phyloP scores from a whole-genome alignment of 2,888 invertebrate genomes.

The Dendrolimus houi region DNA sequence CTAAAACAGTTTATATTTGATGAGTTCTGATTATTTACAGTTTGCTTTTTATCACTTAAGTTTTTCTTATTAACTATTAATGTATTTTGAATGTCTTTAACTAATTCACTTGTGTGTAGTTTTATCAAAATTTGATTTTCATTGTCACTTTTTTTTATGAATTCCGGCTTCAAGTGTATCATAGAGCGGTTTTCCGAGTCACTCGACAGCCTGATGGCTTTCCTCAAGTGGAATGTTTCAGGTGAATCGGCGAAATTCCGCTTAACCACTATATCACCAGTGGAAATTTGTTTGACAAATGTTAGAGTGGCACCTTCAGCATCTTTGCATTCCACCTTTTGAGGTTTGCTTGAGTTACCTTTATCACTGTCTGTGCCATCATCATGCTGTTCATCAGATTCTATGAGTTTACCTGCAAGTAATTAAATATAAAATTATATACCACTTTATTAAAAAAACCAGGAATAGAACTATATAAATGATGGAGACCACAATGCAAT shows the following conservation, averaged over 20 bases:
- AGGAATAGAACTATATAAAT: too few species aligned
- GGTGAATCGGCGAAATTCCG: slow-evolving; percentile 53
- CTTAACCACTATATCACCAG: slow-evolving; percentile 61
- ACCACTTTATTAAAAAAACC: neutral
- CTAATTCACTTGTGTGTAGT: slow-evolving; percentile 58
- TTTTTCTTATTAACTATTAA: slow-evolving; percentile 69
- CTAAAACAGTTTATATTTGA: slow-evolving; percentile 62
- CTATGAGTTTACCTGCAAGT: slow-evolving; percentile 75
- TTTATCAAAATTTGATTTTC: slow-evolving; percentile 66
- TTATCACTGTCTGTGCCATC: slow-evolving; percentile 72
- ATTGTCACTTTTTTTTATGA: slow-evolving; percentile 60
- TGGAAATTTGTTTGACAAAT: slow-evolving; percentile 61
- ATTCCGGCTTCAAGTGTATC: slow-evolving; percentile 61
- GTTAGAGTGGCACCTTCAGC: slow-evolving; percentile 53
- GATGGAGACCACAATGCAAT: too few species aligned
- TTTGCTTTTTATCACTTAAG: slow-evolving; percentile 71
- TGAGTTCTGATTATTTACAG: slow-evolving; percentile 69
- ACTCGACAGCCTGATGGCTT: slow-evolving; percentile 62
- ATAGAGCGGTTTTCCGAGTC: slow-evolving; percentile 63
- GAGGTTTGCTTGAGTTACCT: slow-evolving; percentile 38
- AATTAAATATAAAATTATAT: slow-evolving; percentile 6
- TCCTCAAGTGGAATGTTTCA: slow-evolving; percentile 58
- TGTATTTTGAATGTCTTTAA: slow-evolving; percentile 71
- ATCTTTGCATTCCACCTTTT: slow-evolving; percentile 44
- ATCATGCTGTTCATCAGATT: slow-evolving; percentile 76